Evolutionary conservation across 2,888 invertebrate species (phyloP).

Genomic region (Ormyrus pomaceus): DNA sequence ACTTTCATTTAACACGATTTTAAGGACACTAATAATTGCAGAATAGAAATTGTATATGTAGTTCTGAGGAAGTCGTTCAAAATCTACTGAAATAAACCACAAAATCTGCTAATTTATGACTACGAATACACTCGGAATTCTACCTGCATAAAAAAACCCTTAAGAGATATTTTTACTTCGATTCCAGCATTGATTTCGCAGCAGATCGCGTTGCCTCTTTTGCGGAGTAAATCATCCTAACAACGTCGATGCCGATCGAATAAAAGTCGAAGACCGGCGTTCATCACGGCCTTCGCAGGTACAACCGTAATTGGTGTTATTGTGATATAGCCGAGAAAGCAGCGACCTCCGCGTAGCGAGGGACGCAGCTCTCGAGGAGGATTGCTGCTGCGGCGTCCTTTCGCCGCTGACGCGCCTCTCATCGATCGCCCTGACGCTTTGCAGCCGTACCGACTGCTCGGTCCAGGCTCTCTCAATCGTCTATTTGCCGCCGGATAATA

Average conservation of each 20-base stretch:
- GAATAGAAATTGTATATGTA: no score
- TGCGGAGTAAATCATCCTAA: conserved; percentile 87
- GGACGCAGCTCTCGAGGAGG: conserved; percentile 79
- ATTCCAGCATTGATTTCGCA: no score
- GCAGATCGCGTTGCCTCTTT: conserved; percentile 70
- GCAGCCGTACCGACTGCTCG: conserved; percentile 61
- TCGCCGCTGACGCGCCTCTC: not conserved
- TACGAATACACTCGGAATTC: no score
- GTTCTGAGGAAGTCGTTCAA: no score
- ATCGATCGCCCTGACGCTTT: conserved; percentile 59
- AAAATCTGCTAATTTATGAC: no score
- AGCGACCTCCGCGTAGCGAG: conserved; percentile 89
- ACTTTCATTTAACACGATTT: no score
- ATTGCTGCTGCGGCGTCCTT: not conserved
- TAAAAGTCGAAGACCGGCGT: conserved; percentile 89
- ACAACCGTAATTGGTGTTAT: conserved; percentile 86
- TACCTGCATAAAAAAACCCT: no score
- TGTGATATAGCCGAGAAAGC: conserved; percentile 89
- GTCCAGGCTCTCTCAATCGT: conserved; percentile 70
- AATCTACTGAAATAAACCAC: no score
- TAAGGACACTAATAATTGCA: no score
- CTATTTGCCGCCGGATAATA: conserved; percentile 54
- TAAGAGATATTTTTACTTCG: no score
- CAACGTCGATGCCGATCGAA: conserved; percentile 90
- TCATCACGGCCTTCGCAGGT: conserved; percentile 91